phyloP scores from a whole-genome alignment of 2,797 vertebrate species.

The Betta splendens region DNA sequence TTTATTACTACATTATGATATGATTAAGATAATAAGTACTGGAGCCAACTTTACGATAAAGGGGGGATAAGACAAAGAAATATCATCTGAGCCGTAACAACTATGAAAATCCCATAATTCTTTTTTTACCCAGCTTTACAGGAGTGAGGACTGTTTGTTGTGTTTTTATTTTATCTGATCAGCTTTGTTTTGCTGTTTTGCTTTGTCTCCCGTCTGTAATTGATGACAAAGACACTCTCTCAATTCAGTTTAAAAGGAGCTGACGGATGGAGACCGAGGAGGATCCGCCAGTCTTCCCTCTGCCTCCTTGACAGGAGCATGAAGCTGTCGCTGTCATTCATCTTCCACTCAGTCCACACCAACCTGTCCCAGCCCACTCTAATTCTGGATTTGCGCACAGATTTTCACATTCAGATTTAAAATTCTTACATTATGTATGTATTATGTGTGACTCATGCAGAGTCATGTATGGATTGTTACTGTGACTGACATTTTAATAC shows the following conservation, averaged over 20 bases:
- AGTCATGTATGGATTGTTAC: neutral
- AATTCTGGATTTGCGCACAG: conserved; percentile 16
- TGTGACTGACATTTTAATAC: neutral
- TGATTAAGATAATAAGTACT: too few species aligned
- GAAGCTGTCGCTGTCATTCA: conserved; percentile 65
- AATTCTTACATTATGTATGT: too few species aligned
- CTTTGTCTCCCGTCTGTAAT: conserved; percentile 63
- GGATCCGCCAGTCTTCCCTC: conserved; percentile 60
- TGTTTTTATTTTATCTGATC: conserved; percentile 63
- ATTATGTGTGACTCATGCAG: neutral
- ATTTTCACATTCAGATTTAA: conserved; percentile 12
- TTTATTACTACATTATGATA: too few species aligned
- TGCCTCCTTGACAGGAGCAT: conserved; percentile 40
- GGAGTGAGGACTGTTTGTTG: conserved; percentile 31
- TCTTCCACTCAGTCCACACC: conserved; percentile 46
- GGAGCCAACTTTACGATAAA: too few species aligned
- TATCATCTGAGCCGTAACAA: conserved; percentile 46
- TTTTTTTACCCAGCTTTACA: conserved; percentile 56
- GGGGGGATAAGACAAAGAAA: too few species aligned
- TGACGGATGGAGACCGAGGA: conserved; percentile 56
- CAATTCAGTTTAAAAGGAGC: conserved; percentile 62
- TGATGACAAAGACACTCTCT: conserved; percentile 62
- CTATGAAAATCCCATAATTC: conserved; percentile 61
- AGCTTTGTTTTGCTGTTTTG: conserved; percentile 61
- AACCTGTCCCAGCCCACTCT: conserved; percentile 16